Conservation (phyloP, 2,888 invertebrate genomes). For the Creontiades dilutus region DNA sequence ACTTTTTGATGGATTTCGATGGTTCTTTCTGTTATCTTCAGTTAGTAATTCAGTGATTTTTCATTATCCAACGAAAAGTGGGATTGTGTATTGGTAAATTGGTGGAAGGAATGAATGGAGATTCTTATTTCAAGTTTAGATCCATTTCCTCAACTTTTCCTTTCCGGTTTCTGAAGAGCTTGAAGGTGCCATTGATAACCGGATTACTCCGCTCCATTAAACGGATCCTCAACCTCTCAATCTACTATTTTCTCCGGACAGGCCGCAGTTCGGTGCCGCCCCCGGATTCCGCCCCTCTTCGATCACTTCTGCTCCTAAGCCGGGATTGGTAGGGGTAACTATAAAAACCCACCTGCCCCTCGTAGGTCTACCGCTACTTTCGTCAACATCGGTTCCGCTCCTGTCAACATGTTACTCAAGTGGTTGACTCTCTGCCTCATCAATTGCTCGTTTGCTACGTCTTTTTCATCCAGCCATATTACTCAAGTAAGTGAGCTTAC, state of each 20-base stretch:
- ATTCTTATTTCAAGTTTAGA: not conserved
- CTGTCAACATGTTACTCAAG: constrained; percentile 59
- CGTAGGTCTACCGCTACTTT: constrained; percentile 36
- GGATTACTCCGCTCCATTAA: constrained; percentile 69
- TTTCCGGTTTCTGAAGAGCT: constrained; percentile 18
- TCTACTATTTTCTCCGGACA: not conserved
- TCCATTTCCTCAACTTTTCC: constrained; percentile 36
- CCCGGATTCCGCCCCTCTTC: not conserved
- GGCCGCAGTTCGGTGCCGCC: not conserved
- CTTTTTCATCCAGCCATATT: constrained; percentile 46
- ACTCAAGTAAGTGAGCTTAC: constrained; percentile 50
- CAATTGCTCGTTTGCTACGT: not conserved
- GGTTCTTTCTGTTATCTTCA: too few relatives aligned
- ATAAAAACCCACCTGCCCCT: constrained; percentile 44
- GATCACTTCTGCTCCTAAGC: not conserved
- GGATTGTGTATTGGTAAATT: too few relatives aligned
- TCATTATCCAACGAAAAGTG: too few relatives aligned
- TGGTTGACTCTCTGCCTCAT: constrained; percentile 45
- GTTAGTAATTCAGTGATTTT: too few relatives aligned
- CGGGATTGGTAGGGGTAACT: constrained; percentile 58
- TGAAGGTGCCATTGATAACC: constrained; percentile 60
- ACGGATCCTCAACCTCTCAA: constrained; percentile 23
- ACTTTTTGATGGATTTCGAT: too few relatives aligned
- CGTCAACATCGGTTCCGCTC: constrained; percentile 65
- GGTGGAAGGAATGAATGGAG: not conserved